These are phyloP conservation scores for Corythoichthys haematopterus DNA, from an alignment of 2,113 vertebrate genomes.

Conservation along the genomic window DNA sequence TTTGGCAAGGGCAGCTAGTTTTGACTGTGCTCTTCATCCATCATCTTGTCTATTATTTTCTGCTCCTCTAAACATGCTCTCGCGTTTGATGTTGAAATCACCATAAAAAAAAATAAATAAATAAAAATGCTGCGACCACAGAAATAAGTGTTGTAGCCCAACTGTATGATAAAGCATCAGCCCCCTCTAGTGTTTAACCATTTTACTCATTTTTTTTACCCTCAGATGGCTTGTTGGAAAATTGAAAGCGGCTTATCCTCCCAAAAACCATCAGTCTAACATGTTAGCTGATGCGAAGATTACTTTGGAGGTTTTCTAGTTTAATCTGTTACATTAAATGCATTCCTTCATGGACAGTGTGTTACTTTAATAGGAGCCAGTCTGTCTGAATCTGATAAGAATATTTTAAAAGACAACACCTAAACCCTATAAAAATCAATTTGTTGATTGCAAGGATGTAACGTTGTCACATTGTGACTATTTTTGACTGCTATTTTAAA, in stretches of 20 bases:
- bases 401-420: not conserved
- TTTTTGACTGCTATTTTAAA: not conserved
- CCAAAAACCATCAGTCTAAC: not conserved
- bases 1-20: conserved; percentile 50
- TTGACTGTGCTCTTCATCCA: conserved; percentile 34
- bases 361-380: not conserved
- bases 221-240: not conserved
- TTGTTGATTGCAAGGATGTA: not conserved
- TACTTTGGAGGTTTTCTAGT: not conserved
- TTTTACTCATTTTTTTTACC: not conserved
- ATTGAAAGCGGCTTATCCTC: not conserved
- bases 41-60: conserved; percentile 53
- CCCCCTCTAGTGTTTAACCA: conserved; percentile 55
- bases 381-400: not conserved
- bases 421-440: not conserved
- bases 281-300: not conserved
- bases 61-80: conserved; percentile 28
- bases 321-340: not conserved
- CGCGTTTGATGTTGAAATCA: conserved; percentile 30
- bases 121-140: conserved; percentile 20
- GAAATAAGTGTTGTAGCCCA: not conserved
- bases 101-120: conserved; percentile 8
- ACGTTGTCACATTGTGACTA: too few species aligned
- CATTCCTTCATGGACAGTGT: not conserved
- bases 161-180: conserved; percentile 38